Percentiles rank a stretch among this genome's conserved stretches.
phyloP scores from a whole-genome alignment of 2,888 invertebrate genomes.

The Limnephilus marmoratus region DNA sequence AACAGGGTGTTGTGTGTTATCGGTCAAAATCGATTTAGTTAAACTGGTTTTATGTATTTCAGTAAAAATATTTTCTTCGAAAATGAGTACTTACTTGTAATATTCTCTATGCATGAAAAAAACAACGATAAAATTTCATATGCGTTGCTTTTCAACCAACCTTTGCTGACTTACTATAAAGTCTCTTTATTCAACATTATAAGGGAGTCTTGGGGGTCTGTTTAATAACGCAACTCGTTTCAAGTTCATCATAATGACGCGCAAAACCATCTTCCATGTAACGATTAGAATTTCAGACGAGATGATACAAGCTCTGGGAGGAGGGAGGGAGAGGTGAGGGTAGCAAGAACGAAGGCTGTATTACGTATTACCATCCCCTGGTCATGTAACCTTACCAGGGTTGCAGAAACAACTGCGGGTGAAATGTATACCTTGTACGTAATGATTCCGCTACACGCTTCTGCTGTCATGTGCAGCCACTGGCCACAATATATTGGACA shows the following conservation, averaged over 20 bases:
- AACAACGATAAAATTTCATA: no score
- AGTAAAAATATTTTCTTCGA: no score
- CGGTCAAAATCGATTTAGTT: no score
- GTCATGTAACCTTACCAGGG: neutral
- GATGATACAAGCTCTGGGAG: neutral
- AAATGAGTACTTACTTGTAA: no score
- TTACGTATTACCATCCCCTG: neutral
- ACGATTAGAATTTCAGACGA: neutral
- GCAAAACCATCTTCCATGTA: neutral
- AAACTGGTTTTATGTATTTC: no score
- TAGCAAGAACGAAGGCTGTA: neutral
- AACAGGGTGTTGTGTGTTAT: no score
- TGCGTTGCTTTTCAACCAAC: no score
- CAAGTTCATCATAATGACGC: neutral
- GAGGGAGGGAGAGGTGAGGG: neutral
- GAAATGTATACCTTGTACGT: neutral
- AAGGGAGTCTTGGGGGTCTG: neutral
- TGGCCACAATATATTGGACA: neutral
- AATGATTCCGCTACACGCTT: neutral
- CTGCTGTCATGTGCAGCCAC: neutral
- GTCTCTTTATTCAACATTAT: no score
- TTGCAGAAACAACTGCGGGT: neutral
- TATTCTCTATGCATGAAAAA: no score
- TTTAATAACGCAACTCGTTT: neutral
- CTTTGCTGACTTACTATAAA: neutral